Conservation (phyloP, 2,113 vertebrate genomes). For the Psettodes erumei region DNA sequence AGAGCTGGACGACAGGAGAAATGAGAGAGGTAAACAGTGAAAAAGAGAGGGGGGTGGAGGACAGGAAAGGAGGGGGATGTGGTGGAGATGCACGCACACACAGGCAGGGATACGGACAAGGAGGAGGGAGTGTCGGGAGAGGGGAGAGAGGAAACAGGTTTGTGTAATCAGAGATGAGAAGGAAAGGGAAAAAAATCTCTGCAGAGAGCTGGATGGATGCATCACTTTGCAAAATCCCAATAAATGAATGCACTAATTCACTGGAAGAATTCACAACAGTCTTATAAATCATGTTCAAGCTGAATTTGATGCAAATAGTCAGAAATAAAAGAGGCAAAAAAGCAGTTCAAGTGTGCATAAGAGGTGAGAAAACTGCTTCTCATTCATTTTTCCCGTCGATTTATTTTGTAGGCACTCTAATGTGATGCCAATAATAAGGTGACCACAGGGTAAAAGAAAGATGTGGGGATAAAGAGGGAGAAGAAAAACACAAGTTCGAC, state of each 20-base stretch:
- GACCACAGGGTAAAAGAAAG: background rate
- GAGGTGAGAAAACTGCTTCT: background rate
- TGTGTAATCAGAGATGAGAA: background rate
- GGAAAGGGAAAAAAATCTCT: background rate
- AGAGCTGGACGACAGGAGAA: constrained; percentile 4
- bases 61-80: background rate
- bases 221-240: background rate
- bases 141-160: background rate
- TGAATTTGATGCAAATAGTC: background rate
- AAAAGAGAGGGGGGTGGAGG: background rate
- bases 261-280: too few relatives aligned
- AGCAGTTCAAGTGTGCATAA: background rate
- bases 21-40: constrained; percentile 2
- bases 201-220: background rate
- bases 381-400: background rate
- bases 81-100: constrained; percentile 3
- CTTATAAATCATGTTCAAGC: background rate
- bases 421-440: background rate
- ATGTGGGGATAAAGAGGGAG: background rate
- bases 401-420: background rate
- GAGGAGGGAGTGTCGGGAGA: background rate
- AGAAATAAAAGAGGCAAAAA: background rate
- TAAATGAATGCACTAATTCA: background rate
- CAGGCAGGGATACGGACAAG: background rate
- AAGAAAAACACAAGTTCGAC: background rate